Percentiles rank a stretch among this genome's conserved stretches.
phyloP scores from a whole-genome alignment of 2,888 invertebrate genomes.

The Epirrita christyi region DNA sequence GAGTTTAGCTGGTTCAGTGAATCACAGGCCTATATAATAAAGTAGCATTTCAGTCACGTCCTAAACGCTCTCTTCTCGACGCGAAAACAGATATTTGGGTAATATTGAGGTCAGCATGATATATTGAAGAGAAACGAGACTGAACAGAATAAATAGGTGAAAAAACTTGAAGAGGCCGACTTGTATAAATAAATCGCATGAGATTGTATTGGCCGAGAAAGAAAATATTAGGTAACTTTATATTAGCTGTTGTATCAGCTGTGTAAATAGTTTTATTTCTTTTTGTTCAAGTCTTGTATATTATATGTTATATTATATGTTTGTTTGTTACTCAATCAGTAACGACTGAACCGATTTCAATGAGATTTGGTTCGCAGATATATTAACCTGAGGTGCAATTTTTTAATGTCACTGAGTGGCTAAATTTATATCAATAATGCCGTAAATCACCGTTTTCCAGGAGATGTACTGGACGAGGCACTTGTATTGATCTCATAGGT shows the following conservation, averaged over 20 bases:
- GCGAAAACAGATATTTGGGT: slow-evolving; percentile 43
- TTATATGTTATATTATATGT: too few relatives aligned
- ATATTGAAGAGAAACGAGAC: slow-evolving; percentile 35
- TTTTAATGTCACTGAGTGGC: too few relatives aligned
- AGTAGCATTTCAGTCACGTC: slow-evolving; percentile 39
- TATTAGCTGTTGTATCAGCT: not conserved
- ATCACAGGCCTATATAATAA: slow-evolving; percentile 25
- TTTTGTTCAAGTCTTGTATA: too few relatives aligned
- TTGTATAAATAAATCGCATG: slow-evolving; percentile 29
- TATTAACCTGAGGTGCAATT: too few relatives aligned
- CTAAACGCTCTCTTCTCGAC: slow-evolving; percentile 27
- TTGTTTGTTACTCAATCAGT: too few relatives aligned
- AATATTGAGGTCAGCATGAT: slow-evolving; percentile 48
- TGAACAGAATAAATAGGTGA: slow-evolving; percentile 34
- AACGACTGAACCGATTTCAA: too few relatives aligned
- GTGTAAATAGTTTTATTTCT: not conserved
- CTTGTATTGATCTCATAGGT: too few relatives aligned
- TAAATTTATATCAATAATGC: too few relatives aligned
- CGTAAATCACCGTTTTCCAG: too few relatives aligned
- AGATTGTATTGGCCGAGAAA: slow-evolving; percentile 19
- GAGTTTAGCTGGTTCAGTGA: slow-evolving; percentile 22
- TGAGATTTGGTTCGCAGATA: too few relatives aligned
- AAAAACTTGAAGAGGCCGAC: slow-evolving; percentile 26
- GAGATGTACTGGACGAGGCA: too few relatives aligned
- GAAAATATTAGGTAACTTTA: slow-evolving; percentile 7